phyloP scores from a whole-genome alignment of 2,888 invertebrate species.

The Sussaba pulchella region DNA sequence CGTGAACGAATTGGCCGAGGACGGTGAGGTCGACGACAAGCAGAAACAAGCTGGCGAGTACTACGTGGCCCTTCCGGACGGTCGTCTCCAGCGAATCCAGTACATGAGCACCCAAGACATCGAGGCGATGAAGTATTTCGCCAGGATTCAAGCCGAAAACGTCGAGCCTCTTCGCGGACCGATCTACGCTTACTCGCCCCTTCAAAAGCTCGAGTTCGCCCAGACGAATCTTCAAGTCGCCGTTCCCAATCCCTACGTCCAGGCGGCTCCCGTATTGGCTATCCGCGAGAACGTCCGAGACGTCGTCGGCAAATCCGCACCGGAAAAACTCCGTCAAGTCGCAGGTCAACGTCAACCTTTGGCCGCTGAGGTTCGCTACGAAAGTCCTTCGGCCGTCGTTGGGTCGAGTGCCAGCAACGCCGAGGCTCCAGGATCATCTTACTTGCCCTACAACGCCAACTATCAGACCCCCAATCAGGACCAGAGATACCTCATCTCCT shows the following conservation, averaged over 20 bases:
- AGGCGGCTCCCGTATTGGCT: conserved; percentile 66
- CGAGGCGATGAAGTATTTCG: conserved; percentile 88
- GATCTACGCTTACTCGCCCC: conserved; percentile 85
- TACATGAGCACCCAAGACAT: conserved; percentile 86
- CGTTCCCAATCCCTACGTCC: conserved; percentile 53
- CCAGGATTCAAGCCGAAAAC: conserved; percentile 87
- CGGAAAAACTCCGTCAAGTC: conserved; percentile 75
- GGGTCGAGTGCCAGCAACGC: conserved; percentile 60
- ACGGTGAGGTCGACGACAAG: conserved; percentile 77
- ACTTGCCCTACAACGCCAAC: conserved; percentile 77
- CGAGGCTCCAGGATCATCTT: conserved; percentile 75
- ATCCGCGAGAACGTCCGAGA: conserved; percentile 31
- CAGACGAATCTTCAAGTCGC: conserved; percentile 73
- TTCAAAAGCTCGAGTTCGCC: conserved; percentile 79
- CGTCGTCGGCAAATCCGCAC: conserved; percentile 53
- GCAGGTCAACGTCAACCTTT: conserved; percentile 73
- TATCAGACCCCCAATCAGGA: conserved; percentile 77
- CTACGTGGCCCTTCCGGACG: conserved; percentile 88
- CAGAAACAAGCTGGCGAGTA: conserved; percentile 85
- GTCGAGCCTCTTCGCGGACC: conserved; percentile 88
- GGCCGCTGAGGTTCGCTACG: conserved; percentile 77
- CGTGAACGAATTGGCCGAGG: conserved; percentile 80
- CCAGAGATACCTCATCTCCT: conserved; percentile 77
- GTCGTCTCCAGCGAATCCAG: conserved; percentile 87
- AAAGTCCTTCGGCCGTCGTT: conserved; percentile 71